Conservation (phyloP, 2,113 vertebrate species). For the Corythornis madagascariensis region DNA sequence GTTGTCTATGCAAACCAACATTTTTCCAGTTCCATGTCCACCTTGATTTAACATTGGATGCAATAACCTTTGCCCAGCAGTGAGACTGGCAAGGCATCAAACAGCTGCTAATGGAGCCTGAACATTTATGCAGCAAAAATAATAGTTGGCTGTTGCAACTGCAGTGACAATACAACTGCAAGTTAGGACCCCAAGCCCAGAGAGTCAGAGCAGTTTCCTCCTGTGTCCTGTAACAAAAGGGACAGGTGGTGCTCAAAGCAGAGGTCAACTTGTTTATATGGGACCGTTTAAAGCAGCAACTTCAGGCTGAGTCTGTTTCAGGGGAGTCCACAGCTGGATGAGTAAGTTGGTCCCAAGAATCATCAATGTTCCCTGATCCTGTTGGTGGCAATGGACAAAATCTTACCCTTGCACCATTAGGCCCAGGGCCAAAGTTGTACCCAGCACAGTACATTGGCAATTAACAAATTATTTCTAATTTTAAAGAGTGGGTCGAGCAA, state of each 20-base stretch:
- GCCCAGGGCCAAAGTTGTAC: accelerated
- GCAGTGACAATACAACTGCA: neutral
- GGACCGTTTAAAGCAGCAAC: neutral
- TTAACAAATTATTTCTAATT: neutral
- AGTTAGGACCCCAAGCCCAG: neutral
- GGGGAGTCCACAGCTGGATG: accelerated
- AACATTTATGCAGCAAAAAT: neutral
- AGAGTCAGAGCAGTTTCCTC: neutral
- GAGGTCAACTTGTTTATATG: neutral
- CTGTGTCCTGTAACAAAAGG: neutral
- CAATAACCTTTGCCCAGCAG: neutral
- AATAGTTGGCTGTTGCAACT: neutral
- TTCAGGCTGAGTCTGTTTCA: neutral
- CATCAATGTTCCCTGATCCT: neutral
- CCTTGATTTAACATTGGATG: neutral
- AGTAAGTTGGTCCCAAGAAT: neutral
- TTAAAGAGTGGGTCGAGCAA: neutral
- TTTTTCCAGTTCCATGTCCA: neutral
- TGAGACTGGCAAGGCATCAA: neutral
- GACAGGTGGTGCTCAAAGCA: neutral
- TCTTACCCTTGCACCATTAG: neutral
- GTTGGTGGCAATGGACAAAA: accelerated
- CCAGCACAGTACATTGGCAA: neutral
- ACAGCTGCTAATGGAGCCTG: neutral
- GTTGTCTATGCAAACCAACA: neutral